Evolutionary conservation across 2,888 invertebrate genomes (phyloP), one percentile per base, ranked within the genome.

Genomic region (Asteroscopus sphinx): DNA sequence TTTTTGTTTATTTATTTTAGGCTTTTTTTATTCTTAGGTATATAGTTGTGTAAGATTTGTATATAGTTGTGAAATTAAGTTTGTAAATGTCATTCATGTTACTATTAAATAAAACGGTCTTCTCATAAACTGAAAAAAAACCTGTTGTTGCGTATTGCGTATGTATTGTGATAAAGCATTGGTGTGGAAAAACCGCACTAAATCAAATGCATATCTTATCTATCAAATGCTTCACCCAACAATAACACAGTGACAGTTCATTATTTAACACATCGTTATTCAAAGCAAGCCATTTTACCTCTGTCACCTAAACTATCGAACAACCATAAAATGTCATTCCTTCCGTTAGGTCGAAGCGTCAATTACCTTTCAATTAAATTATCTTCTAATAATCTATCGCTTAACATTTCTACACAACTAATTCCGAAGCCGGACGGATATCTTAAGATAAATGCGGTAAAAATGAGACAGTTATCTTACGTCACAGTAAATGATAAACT

Each of bases 391-490:
- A 62, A 62, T 52, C 45, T 21, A 25, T 25, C 17, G 25, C 41
- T 44, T 55, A 55, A 47, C 54, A 48, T 71, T 60, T 51, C 25
- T 49, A 47, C 57, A 54, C 46, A 54, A 59, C 36, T 56, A 57
- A 52, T 32, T 21, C 45, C 48, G 33, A 52, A 68, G 52, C 17
- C 49, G 8, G 48, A 41, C 42, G 42, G 59, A 58, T 59, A 73
- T 57, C 63, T 57, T 48, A 46, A 73, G 67, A 67, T 68, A 69
- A 73, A 65, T 41, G 55, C 55, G 44, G 57, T 62, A 56, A 69
- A 77, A 75, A 75, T 65, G 57, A 69, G 58, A 68, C 64, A 58
- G 61, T 37, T 54, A 70, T 72, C 68, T 74, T 36, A 59, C 61
- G 62, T 67, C 66, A 60, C 56, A 47, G 61, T 35, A 13, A 59